Evolutionary conservation across 2,797 vertebrate genomes (phyloP).

Genomic region (Anguilla pacifica): DNA sequence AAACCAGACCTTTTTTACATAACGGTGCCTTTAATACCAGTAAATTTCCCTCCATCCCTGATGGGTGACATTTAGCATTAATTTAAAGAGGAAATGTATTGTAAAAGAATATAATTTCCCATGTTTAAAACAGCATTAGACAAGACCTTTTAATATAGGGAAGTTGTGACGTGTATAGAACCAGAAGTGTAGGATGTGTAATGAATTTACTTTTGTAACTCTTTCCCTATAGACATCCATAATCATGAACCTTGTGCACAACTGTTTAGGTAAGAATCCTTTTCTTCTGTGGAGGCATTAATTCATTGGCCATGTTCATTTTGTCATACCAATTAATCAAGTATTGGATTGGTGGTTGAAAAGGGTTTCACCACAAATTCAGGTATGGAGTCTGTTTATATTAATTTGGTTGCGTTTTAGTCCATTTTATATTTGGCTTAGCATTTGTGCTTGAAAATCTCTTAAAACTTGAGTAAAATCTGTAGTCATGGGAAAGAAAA

Average conservation of each 20-base stretch:
- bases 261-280: conserved; percentile 92
- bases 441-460: neutral
- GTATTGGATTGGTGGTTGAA: neutral
- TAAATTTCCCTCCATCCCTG: neutral
- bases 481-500: neutral
- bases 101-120: neutral
- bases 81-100: neutral
- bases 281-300: neutral
- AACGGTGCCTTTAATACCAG: neutral
- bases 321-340: neutral
- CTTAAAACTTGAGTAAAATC: neutral
- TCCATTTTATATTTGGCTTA: neutral
- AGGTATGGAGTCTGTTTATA: neutral
- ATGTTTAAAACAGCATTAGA: neutral
- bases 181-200: neutral
- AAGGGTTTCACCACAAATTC: neutral
- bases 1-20: neutral
- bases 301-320: neutral
- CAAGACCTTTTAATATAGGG: neutral
- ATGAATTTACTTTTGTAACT: conserved; percentile 40
- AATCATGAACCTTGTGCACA: conserved; percentile 97
- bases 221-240: conserved; percentile 89
- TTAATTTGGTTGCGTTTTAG: neutral
- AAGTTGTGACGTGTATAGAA: neutral
- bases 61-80: neutral